Percentiles rank a stretch among this genome's conserved stretches.
These are phyloP conservation scores for Oikopleura vanhoeffeni DNA, from an alignment of 23 tunicate genomes.

Conservation along the genomic window DNA sequence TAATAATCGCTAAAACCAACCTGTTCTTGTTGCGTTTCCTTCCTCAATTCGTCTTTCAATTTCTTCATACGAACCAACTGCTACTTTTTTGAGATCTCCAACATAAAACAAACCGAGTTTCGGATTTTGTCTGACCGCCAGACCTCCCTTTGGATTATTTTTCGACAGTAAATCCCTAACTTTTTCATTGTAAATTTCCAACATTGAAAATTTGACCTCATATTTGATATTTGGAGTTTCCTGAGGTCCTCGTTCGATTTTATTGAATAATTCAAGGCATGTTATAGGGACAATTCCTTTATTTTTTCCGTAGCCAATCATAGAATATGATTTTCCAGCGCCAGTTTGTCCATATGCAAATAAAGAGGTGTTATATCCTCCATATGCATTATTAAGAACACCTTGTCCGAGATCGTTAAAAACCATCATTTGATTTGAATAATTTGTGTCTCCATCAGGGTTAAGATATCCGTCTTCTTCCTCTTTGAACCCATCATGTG, in stretches of 20 bases:
- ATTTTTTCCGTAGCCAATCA: slow-evolving; percentile 96
- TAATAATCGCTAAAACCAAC: neutral
- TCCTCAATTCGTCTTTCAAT: slow-evolving; percentile 96
- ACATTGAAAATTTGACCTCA: slow-evolving; percentile 94
- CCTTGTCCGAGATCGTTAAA: slow-evolving; percentile 94
- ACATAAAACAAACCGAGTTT: slow-evolving; percentile 80
- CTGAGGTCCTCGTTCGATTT: slow-evolving; percentile 27
- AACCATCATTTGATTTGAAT: slow-evolving; percentile 65
- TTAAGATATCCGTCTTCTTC: slow-evolving; percentile 42
- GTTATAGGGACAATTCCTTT: slow-evolving; percentile 77
- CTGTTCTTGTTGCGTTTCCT: slow-evolving; percentile 20
- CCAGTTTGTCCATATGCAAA: slow-evolving; percentile 99
- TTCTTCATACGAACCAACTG: slow-evolving; percentile 88
- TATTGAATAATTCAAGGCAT: slow-evolving; percentile 73
- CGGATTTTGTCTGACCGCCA: slow-evolving; percentile 80
- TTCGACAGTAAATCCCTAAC: slow-evolving; percentile 80
- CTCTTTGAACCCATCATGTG: slow-evolving; percentile 80
- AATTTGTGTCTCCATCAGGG: slow-evolving; percentile 19
- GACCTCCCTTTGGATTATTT: slow-evolving; percentile 82
- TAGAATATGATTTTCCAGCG: slow-evolving; percentile 91
- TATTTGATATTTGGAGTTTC: slow-evolving; percentile 66
- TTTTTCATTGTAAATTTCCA: slow-evolving; percentile 98
- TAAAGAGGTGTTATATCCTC: slow-evolving; percentile 85
- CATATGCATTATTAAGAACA: slow-evolving; percentile 85
- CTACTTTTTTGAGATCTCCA: slow-evolving; percentile 68